Evolutionary conservation across 2,797 vertebrate species (phyloP).

Genomic region (Vireo griseus): DNA sequence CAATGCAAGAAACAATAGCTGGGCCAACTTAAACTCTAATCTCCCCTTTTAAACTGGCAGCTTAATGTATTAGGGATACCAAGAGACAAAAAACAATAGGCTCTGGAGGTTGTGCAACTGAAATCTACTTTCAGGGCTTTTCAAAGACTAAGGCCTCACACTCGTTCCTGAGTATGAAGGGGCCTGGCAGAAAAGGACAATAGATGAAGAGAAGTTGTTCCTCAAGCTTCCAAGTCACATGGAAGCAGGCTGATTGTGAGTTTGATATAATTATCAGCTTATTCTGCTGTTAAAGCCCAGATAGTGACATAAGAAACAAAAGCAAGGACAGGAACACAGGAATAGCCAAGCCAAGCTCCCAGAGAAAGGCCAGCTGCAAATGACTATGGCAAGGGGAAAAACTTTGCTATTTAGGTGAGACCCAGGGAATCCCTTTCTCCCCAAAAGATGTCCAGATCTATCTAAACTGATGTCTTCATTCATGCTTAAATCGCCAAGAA

Average conservation of each 20-base stretch:
- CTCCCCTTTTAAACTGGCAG: conserved; percentile 15
- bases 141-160: not conserved
- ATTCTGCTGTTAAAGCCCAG: not conserved
- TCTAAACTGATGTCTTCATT: conserved; percentile 25
- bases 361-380: not conserved
- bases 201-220: not conserved
- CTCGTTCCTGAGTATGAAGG: not conserved
- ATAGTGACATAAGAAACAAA: not conserved
- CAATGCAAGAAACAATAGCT: not conserved
- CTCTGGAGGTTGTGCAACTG: conserved; percentile 26
- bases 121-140: conserved; percentile 5
- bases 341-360: not conserved
- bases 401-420: not conserved
- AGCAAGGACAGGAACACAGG: not conserved
- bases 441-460: not conserved
- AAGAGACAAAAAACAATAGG: conserved; percentile 36
- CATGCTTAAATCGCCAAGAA: conserved; percentile 27
- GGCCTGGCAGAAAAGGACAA: not conserved
- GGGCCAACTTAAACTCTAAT: conserved; percentile 1
- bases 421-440: not conserved
- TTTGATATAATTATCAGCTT: not conserved
- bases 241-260: not conserved
- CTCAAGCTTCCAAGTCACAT: not conserved
- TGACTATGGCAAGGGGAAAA: not conserved
- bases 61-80: conserved; percentile 36